Base-by-base conservation (phyloP, 64 coral and sea anemone species). In the Actinia equina region DNA sequence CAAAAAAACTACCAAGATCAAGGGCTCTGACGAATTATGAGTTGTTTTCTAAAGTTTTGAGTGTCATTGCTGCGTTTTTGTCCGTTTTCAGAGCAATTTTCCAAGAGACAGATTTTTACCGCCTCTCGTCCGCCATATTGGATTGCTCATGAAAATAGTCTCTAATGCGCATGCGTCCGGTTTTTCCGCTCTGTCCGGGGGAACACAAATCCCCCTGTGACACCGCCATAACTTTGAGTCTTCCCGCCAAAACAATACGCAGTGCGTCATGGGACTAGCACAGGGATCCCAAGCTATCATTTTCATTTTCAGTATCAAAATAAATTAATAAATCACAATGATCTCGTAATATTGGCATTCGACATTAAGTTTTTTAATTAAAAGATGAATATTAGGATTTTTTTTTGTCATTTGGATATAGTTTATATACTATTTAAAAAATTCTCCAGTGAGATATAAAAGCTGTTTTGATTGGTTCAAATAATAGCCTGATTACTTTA, bases 401-500 rank as follows among this genome's bases (percentile, higher is more conserved):
- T 56, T 11, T 56, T 65, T 20, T 20, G 3, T 6, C 9, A 65
- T n/a, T 20, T 25, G 5, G 4, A 3, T 20, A 65, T 65, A 4
- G 10, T 65, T 65, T 65, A 79, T 12, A n/a, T 49, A 49, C 2
- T 49, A 2, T 49, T 49, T 49, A 4, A 4, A 49, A 44, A 43
- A 20, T 30, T n/a, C 19, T 52, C 20, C 26, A 6, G 4, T 6
- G 7, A 18, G 59, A 71, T 37, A 17, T 4, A 77, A 22, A n/a
- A 22, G 5, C 63, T 13, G 71, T 89, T 58, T 10, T 57, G 81
- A 89, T 89, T 84, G 80, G 88, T 84, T 84, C 23, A 76, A 43
- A 74, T 0, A 11, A 14, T 37, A 59, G 60, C n/a, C 14, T 78
- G 44, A 19, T 11, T 10, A 71, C 16, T 37, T 17, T 7, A 51